Conservation (phyloP, 2,888 invertebrate genomes). For the Drosophila cognata region DNA sequence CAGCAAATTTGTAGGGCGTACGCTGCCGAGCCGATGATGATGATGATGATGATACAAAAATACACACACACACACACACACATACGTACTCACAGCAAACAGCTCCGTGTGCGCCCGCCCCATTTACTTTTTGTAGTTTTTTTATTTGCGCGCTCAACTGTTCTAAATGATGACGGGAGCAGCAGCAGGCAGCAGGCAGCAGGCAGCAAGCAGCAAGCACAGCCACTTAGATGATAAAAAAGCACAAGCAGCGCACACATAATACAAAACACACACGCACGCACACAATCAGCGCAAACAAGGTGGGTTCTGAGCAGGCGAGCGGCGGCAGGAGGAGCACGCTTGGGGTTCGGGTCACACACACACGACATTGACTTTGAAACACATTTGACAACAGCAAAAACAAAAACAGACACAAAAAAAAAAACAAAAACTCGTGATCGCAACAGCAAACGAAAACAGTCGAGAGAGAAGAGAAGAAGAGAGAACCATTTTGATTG, state of each 20-base stretch:
- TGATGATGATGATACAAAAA: conserved; percentile 59
- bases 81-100: conserved; percentile 6
- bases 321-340: conserved; percentile 13
- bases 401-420: conserved; percentile 16
- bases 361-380: conserved; percentile 82
- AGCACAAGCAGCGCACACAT: conserved; percentile 20
- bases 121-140: conserved; percentile 63
- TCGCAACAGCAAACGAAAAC: conserved; percentile 37
- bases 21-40: conserved; percentile 57
- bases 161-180: conserved; percentile 78
- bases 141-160: conserved; percentile 60
- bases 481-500: neutral
- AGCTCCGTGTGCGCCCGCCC: conserved; percentile 61
- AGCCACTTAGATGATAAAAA: conserved; percentile 60
- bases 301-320: conserved; percentile 38
- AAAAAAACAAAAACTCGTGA: conserved; percentile 29
- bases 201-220: conserved; percentile 26
- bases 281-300: conserved; percentile 37
- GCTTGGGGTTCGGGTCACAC: conserved; percentile 47
- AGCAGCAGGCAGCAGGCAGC: conserved; percentile 30
- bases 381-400: conserved; percentile 78
- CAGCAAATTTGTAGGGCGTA: conserved; percentile 82
- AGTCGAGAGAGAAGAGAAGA: neutral
- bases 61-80: conserved; percentile 3
- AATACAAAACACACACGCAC: conserved; percentile 19